Conservation (phyloP, 2,888 invertebrate genomes). For the Ariolimax columbianus region DNA sequence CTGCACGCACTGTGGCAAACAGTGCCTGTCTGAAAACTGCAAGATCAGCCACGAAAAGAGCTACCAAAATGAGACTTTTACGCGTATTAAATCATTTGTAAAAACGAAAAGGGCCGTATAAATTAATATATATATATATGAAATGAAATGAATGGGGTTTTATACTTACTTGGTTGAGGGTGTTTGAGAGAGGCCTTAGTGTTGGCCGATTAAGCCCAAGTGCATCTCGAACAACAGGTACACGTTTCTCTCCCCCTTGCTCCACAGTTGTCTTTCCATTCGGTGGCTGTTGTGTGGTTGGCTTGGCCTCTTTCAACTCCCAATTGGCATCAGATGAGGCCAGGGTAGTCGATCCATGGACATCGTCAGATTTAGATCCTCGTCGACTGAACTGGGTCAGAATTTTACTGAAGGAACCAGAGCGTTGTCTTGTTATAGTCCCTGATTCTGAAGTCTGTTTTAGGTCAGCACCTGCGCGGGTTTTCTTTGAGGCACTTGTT, state of each 20-base stretch:
- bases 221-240: slow-evolving; percentile 52
- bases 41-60: too few species aligned
- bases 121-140: too few species aligned
- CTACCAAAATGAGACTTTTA: too few species aligned
- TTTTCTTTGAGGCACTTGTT: slow-evolving; percentile 49
- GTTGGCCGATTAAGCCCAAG: slow-evolving; percentile 51
- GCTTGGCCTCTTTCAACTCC: slow-evolving; percentile 45
- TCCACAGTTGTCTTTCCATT: slow-evolving; percentile 13
- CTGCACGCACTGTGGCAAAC: too few species aligned
- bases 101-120: too few species aligned
- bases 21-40: too few species aligned
- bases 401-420: slow-evolving; percentile 64
- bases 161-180: slow-evolving; percentile 52
- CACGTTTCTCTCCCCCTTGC: slow-evolving; percentile 38
- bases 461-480: neutral
- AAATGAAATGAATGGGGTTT: neutral
- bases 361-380: slow-evolving; percentile 40
- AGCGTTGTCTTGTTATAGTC: slow-evolving; percentile 60
- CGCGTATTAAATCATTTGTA: too few species aligned
- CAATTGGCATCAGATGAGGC: slow-evolving; percentile 50
- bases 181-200: slow-evolving; percentile 50
- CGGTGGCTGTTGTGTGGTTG: neutral
- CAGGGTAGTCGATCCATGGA: neutral
- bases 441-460: slow-evolving; percentile 46
- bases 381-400: slow-evolving; percentile 50